Conservation (phyloP, 2,113 vertebrate genomes). For the Cynopterus brachyotis region DNA sequence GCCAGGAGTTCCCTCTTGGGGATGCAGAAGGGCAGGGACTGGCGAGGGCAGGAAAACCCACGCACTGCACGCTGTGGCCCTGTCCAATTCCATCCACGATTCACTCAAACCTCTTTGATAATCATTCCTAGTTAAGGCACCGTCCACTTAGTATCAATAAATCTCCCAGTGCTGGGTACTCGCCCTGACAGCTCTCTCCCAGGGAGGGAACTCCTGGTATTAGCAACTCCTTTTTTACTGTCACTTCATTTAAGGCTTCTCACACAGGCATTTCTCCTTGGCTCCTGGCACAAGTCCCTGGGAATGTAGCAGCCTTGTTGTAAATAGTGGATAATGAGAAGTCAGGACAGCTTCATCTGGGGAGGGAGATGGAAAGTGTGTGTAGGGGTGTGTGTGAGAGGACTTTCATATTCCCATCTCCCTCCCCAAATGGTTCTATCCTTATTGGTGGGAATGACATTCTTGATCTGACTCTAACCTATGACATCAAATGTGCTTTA, state of each 20-base stretch:
- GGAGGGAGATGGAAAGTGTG: background rate
- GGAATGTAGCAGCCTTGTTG: background rate
- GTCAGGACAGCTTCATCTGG: slow-evolving; percentile 57
- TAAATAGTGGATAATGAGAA: slow-evolving; percentile 59
- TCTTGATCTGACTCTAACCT: slow-evolving; percentile 36
- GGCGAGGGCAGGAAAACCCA: slow-evolving; percentile 42
- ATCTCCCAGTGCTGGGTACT: slow-evolving; percentile 65
- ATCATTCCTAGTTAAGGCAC: slow-evolving; percentile 68
- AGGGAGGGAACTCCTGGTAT: slow-evolving; percentile 72
- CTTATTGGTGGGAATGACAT: background rate
- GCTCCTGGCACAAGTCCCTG: slow-evolving; percentile 58
- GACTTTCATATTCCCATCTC: background rate
- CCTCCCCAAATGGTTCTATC: background rate
- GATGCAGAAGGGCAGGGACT: background rate
- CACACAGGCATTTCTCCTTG: slow-evolving; percentile 63
- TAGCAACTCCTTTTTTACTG: slow-evolving; percentile 62
- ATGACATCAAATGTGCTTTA: background rate
- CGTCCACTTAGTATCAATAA: slow-evolving; percentile 79
- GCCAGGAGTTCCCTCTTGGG: slow-evolving; percentile 62
- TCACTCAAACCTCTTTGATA: slow-evolving; percentile 73
- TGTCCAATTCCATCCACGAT: slow-evolving; percentile 55
- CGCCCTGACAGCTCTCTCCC: slow-evolving; percentile 69
- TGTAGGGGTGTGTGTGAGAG: background rate
- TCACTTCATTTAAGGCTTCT: slow-evolving; percentile 66
- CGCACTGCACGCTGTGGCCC: background rate